These are phyloP conservation scores for Hemicentrotus pulcherrimus DNA, from an alignment of 35 echinoderm and acorn worm species.

Conservation along the genomic window DNA sequence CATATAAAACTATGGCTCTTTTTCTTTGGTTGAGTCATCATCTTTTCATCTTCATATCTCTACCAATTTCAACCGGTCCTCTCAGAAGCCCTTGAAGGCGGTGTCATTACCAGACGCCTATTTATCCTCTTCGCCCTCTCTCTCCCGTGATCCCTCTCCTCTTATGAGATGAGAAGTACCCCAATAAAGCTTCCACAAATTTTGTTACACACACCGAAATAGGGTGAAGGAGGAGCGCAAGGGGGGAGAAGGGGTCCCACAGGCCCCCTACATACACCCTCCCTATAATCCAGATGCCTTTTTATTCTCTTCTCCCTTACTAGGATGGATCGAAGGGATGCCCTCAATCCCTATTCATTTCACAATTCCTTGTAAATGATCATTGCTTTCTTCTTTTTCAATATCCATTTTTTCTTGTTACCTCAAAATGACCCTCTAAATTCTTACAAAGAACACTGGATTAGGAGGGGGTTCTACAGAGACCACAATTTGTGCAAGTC, in stretches of 20 bases:
- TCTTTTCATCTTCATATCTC: background rate
- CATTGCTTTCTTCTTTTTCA: no score
- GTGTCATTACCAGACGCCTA: background rate
- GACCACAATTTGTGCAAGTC: no score
- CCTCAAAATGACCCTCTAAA: no score
- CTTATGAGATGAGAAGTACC: slow-evolving; percentile 11
- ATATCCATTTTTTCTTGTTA: no score
- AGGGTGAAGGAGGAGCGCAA: background rate
- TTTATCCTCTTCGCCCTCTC: background rate
- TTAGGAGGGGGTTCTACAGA: no score
- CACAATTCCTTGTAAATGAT: no score
- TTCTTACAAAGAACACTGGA: no score
- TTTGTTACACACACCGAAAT: background rate
- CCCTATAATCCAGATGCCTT: no score
- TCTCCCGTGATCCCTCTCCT: background rate
- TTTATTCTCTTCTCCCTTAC: no score
- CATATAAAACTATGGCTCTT: slow-evolving; percentile 12
- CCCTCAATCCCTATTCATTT: no score
- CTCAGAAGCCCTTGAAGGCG: background rate
- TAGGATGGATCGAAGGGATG: no score
- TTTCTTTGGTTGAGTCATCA: background rate
- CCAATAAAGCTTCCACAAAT: background rate
- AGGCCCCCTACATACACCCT: background rate
- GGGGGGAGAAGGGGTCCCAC: background rate
- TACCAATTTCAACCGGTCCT: background rate